Conservation (phyloP, 2,888 invertebrate genomes). For the Plusia festucae region DNA sequence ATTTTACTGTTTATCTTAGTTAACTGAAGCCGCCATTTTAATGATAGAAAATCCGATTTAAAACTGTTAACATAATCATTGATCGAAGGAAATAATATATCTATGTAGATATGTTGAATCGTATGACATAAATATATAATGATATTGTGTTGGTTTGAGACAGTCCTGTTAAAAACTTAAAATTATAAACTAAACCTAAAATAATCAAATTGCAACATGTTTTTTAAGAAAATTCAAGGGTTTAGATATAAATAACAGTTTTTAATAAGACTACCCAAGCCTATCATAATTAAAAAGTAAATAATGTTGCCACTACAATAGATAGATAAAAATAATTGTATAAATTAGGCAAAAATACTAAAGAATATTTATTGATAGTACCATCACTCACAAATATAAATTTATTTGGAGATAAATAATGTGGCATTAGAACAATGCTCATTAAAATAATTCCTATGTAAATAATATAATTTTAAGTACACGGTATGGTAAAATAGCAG, state of each 20-base stretch:
- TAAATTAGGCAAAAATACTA: slow-evolving; percentile 72
- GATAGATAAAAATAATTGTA: slow-evolving; percentile 85
- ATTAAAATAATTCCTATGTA: slow-evolving; percentile 83
- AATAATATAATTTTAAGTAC: slow-evolving; percentile 72
- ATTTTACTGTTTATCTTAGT: slow-evolving; percentile 20
- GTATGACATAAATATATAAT: slow-evolving; percentile 54
- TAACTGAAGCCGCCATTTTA: slow-evolving; percentile 21
- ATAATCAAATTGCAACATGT: too few relatives aligned
- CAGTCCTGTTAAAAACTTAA: slow-evolving; percentile 35
- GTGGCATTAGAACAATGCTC: slow-evolving; percentile 60
- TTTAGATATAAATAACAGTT: slow-evolving; percentile 9
- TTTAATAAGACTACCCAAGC: slow-evolving; percentile 47
- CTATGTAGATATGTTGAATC: slow-evolving; percentile 54
- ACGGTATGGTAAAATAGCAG: slow-evolving; percentile 52
- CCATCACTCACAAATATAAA: slow-evolving; percentile 54
- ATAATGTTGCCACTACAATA: slow-evolving; percentile 79
- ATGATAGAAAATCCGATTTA: slow-evolving; percentile 26
- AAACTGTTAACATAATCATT: slow-evolving; percentile 36
- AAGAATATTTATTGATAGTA: slow-evolving; percentile 61
- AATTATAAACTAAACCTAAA: background rate
- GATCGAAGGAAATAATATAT: slow-evolving; percentile 51
- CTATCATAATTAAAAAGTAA: slow-evolving; percentile 48
- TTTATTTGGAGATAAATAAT: slow-evolving; percentile 54
- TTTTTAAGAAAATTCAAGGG: too few relatives aligned
- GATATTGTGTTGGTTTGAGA: slow-evolving; percentile 26